Percentiles rank a stretch among this genome's conserved stretches.
Evolutionary conservation across 2,113 vertebrate genomes (phyloP).

Genomic region (Stegostoma tigrinum): DNA sequence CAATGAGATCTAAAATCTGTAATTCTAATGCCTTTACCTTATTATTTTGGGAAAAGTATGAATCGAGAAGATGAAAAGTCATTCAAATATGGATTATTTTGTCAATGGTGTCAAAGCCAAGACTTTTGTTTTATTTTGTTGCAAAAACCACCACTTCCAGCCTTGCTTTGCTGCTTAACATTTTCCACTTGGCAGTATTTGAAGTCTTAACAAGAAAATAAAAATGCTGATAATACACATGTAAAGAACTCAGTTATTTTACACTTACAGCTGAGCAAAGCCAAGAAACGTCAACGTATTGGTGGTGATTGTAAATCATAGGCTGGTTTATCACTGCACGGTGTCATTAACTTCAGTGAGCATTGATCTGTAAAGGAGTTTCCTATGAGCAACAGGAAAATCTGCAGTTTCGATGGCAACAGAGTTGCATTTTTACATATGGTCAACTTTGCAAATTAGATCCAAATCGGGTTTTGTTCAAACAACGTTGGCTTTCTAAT

Average conservation of each 20-base stretch:
- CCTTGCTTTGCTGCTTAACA: not conserved
- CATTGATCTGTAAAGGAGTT: constrained; percentile 23
- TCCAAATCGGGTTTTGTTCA: not conserved
- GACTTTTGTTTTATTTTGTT: not conserved
- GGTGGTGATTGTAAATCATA: not conserved
- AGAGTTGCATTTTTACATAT: not conserved
- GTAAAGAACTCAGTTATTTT: not conserved
- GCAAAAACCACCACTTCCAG: not conserved
- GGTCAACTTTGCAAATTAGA: not conserved
- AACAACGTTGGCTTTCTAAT: not conserved
- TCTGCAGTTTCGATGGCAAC: constrained; percentile 26
- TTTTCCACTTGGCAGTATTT: not conserved
- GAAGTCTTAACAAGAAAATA: not conserved
- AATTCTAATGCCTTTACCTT: not conserved
- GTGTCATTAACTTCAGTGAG: not conserved
- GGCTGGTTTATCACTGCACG: not conserved
- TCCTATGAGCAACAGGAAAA: not conserved
- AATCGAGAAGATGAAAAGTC: not conserved
- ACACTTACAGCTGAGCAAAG: not conserved
- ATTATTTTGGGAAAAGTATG: not conserved
- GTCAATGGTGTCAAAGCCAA: not conserved
- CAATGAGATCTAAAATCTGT: not conserved
- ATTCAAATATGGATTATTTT: constrained; percentile 8
- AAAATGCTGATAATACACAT: not conserved
- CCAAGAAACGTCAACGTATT: not conserved